These are phyloP conservation scores for Eolophus roseicapilla DNA, from an alignment of 2,113 vertebrate genomes.

Conservation along the genomic window DNA sequence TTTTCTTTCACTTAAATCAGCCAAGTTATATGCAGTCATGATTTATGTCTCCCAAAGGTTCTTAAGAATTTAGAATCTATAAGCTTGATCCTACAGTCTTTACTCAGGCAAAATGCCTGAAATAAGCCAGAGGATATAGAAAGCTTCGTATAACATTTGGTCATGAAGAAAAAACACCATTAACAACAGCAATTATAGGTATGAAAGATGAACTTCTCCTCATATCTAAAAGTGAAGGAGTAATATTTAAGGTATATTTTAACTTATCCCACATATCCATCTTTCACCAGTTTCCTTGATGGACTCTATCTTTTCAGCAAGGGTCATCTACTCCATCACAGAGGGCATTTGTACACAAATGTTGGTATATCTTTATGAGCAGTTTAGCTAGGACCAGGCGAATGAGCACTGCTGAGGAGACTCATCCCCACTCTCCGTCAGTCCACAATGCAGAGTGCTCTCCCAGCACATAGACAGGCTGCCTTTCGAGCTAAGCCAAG, in stretches of 20 bases:
- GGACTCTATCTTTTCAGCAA: background rate
- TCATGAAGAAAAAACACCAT: background rate
- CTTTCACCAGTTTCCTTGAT: background rate
- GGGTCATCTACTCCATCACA: background rate
- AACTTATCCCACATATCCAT: background rate
- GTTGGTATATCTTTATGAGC: rapidly evolving
- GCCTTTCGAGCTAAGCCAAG: background rate
- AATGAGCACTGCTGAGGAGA: background rate
- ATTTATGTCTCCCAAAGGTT: constrained; percentile 51
- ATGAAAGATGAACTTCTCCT: background rate
- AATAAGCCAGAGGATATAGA: background rate
- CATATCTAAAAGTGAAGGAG: background rate
- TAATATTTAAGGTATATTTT: background rate
- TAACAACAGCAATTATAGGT: background rate
- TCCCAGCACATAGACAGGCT: background rate
- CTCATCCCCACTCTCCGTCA: rapidly evolving
- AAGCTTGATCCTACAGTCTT: constrained; percentile 18
- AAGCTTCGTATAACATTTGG: background rate
- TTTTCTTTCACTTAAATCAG: constrained; percentile 47
- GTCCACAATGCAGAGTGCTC: rapidly evolving
- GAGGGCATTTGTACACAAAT: rapidly evolving
- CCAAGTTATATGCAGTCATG: constrained; percentile 33
- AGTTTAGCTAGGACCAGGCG: background rate
- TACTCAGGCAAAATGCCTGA: constrained; percentile 36
- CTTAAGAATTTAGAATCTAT: constrained; percentile 29